These are phyloP conservation scores for Eretmochelys imbricata DNA, from an alignment of 2,113 vertebrate genomes.

Conservation along the genomic window DNA sequence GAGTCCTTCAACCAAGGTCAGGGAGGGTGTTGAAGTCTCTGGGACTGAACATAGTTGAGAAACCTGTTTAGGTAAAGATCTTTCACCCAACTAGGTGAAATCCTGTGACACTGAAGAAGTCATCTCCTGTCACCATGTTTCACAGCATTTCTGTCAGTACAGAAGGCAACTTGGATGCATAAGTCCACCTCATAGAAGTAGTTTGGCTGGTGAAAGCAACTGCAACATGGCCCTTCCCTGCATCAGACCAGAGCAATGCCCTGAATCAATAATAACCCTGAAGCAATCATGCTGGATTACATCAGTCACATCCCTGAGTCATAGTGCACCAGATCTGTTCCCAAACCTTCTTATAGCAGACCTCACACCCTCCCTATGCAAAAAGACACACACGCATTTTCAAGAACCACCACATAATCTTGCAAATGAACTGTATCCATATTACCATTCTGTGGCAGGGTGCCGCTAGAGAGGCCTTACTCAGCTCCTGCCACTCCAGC, in stretches of 20 bases:
- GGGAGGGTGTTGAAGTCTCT: too few species aligned
- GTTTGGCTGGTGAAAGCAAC: neutral
- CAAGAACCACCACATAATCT: neutral
- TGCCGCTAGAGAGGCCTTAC: too few species aligned
- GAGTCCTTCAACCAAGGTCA: too few species aligned
- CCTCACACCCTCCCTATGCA: neutral
- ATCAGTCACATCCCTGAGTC: neutral
- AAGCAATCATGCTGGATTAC: neutral
- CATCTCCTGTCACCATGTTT: neutral
- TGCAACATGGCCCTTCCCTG: neutral
- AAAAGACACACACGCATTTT: neutral
- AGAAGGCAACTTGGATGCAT: neutral
- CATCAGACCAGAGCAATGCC: fast-evolving
- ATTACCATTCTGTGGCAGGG: neutral
- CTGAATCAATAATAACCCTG: neutral
- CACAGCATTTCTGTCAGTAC: neutral
- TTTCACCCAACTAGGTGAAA: neutral
- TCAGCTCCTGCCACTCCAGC: too few species aligned
- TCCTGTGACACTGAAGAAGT: neutral
- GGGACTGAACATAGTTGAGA: neutral
- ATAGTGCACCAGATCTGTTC: neutral
- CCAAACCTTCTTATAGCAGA: neutral
- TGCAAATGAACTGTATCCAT: neutral
- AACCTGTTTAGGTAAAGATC: neutral
- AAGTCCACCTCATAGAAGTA: neutral